These are phyloP conservation scores for Cyclopterus lumpus DNA, from an alignment of 2,797 vertebrate genomes.

Conservation along the genomic window DNA sequence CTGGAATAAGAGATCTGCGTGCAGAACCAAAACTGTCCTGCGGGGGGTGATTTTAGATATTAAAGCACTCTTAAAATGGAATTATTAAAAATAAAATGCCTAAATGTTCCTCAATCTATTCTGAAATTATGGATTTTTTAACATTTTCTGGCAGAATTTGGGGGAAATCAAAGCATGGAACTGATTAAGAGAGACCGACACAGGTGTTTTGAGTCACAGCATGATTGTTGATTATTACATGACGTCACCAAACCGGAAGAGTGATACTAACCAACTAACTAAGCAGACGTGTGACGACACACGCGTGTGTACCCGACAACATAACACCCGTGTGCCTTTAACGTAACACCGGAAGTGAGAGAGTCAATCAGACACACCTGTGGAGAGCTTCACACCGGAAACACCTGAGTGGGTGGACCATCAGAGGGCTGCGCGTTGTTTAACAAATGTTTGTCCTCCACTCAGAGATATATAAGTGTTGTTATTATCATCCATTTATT, in stretches of 20 bases:
- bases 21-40: too few species aligned
- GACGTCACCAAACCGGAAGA: not conserved
- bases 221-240: not conserved
- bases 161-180: not conserved
- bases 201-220: not conserved
- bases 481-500: not conserved
- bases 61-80: not conserved
- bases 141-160: too few species aligned
- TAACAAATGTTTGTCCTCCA: not conserved
- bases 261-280: too few species aligned
- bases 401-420: not conserved
- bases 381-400: too few species aligned
- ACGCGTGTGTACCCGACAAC: not conserved
- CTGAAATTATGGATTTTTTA: too few species aligned
- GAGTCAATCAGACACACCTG: not conserved
- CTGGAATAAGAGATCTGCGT: too few species aligned
- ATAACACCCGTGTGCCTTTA: not conserved
- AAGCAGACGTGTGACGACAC: too few species aligned
- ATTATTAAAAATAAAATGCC: not conserved
- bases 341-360: not conserved
- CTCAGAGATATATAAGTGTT: not conserved
- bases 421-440: not conserved
- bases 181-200: not conserved
- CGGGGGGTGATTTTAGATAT: not conserved
- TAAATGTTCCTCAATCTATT: not conserved